Percentiles rank a stretch among this genome's conserved stretches.
Conservation (phyloP, 2,113 vertebrate species). For the Gambusia holbrooki region DNA sequence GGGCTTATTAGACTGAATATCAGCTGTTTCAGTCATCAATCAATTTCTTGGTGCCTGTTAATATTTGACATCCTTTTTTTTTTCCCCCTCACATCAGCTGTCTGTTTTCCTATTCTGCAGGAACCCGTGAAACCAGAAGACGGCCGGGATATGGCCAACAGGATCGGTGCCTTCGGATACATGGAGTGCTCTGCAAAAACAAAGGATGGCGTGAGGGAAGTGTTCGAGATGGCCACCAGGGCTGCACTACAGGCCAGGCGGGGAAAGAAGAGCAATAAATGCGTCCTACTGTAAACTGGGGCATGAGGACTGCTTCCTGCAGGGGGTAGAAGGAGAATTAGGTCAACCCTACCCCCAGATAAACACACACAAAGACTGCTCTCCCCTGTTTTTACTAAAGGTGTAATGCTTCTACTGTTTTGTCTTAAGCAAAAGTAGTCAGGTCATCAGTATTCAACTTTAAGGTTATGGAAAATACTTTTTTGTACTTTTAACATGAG, state of each 20-base stretch:
- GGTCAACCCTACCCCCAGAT: constrained; percentile 66
- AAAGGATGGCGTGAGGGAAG: constrained; percentile 88
- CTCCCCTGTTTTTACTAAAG: constrained; percentile 78
- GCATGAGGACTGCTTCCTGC: constrained; percentile 62
- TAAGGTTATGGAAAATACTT: constrained; percentile 72
- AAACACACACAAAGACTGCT: constrained; percentile 76
- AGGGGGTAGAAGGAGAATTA: constrained; percentile 50
- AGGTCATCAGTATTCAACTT: constrained; percentile 83
- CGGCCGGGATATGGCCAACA: constrained; percentile 86
- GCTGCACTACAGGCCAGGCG: constrained; percentile 86
- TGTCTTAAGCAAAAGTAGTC: constrained; percentile 78
- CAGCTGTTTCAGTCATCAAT: background rate
- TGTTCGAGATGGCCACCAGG: constrained; percentile 89
- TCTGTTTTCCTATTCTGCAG: constrained; percentile 52
- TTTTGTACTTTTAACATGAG: constrained; percentile 77
- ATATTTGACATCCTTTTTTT: background rate
- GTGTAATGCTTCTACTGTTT: constrained; percentile 79
- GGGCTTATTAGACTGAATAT: background rate
- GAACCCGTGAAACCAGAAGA: constrained; percentile 88
- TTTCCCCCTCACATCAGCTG: too few relatives aligned
- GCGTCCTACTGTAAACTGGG: constrained; percentile 81
- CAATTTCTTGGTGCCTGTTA: background rate
- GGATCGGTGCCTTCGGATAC: constrained; percentile 87
- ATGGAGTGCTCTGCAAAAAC: constrained; percentile 90
- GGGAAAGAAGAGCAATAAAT: constrained; percentile 84